phyloP scores from a whole-genome alignment of 2,113 vertebrate genomes.

The Hemiprocne comata region DNA sequence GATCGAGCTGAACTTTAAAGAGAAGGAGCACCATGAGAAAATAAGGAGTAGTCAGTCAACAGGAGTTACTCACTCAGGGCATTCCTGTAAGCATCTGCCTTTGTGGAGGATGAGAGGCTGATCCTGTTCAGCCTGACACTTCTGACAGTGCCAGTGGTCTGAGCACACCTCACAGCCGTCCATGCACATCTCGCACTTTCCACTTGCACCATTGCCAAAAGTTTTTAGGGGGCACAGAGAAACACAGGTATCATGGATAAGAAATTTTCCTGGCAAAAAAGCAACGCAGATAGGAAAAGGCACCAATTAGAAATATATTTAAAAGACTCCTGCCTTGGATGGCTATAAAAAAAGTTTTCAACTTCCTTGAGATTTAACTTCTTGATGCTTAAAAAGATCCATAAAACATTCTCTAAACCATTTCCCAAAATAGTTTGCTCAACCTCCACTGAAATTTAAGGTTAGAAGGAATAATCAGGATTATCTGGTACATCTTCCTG shows the following conservation, averaged over 20 bases:
- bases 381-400: not conserved
- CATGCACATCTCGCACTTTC: slow-evolving; percentile 82
- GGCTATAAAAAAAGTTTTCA: not conserved
- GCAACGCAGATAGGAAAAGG: not conserved
- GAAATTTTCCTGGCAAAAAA: slow-evolving; percentile 72
- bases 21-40: not conserved
- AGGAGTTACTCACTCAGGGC: slow-evolving; percentile 78
- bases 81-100: slow-evolving; percentile 79
- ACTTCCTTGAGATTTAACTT: not conserved
- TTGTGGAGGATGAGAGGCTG: slow-evolving; percentile 77
- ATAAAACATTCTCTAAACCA: not conserved
- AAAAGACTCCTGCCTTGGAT: not conserved
- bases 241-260: slow-evolving; percentile 75
- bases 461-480: not conserved
- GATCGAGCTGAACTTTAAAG: not conserved
- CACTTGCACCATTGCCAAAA: slow-evolving; percentile 74
- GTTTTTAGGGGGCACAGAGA: slow-evolving; percentile 78
- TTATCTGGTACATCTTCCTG: not conserved
- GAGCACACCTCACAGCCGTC: slow-evolving; percentile 81
- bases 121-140: slow-evolving; percentile 71
- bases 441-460: not conserved
- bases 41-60: not conserved
- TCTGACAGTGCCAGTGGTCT: slow-evolving; percentile 66
- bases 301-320: not conserved
- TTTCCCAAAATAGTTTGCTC: not conserved